Evolutionary conservation across 2,113 vertebrate species (phyloP), one percentile per base, ranked within the genome.

Genomic region (Paralichthys olivaceus): DNA sequence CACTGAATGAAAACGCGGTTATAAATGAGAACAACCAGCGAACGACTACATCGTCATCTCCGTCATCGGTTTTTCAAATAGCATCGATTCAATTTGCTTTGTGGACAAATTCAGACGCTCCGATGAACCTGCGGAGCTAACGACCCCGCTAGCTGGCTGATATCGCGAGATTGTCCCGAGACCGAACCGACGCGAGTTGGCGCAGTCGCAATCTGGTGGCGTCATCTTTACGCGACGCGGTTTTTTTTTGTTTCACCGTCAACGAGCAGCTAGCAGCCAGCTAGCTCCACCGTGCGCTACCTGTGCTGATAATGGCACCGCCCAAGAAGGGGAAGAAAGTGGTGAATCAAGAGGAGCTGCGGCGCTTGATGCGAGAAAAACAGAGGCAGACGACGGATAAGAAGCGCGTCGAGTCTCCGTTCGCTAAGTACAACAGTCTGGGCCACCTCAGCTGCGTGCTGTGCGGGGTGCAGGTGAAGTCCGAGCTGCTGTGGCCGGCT

Each of bases 351-450:
- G 97, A 99, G 17, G 97, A 99, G 61, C 91, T 99, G 72, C 92
- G 98, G 61, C 94, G 96, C 1, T 64, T 99, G 45, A 99, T 99
- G 98, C 93, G 94, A 54, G 95, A 95, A 79, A 98, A 97, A 77
- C 96, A 98, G 90, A 94, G 94, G 15, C 93, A 93, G 61, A 90
- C 93, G 22, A 90, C 91, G 2, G 94, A 93, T 1, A 96, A 92
- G 84, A 97, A 96, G 75, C 94, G 95, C 3, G 88, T 99, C 11
- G 96, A 98, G 12, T 98, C 97, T n/a, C 97, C 97, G 0, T 96
- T 97, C 26, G 96, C 95, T 4, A 96, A 95, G 92, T 99, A 99
- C 90, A 99, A 96, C 92, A 96, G 95, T 56, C 83, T 96, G 60
- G 97, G 95, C 0, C 96, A 97, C 70, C 90, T 99, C 56, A 96